phyloP scores from a whole-genome alignment of 2,113 vertebrate genomes.

The Tricholaema leucomelas region DNA sequence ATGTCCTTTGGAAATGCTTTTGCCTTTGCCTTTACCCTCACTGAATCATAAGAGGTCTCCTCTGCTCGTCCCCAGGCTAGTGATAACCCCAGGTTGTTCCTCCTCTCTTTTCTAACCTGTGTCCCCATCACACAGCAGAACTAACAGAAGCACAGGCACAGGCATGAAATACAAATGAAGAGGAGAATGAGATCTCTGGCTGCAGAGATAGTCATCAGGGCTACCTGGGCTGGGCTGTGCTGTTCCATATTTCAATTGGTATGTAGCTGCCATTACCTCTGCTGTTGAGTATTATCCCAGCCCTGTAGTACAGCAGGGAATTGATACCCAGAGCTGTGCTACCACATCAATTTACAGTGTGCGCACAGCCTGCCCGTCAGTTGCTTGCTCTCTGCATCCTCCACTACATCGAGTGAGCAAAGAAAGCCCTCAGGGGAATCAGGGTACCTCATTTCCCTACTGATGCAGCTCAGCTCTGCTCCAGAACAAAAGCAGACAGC shows the following conservation, averaged over 20 bases:
- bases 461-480: neutral
- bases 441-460: neutral
- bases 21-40: neutral
- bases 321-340: neutral
- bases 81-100: neutral
- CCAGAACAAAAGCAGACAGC: neutral
- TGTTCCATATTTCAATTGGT: neutral
- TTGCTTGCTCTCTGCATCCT: neutral
- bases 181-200: neutral
- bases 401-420: neutral
- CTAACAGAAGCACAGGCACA: neutral
- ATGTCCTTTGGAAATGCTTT: neutral
- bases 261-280: neutral
- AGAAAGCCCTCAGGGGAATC: neutral
- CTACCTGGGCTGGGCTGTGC: neutral
- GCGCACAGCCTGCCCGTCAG: neutral
- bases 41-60: neutral
- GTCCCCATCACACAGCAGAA: neutral
- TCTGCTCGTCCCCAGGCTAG: neutral
- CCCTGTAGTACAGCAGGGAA: neutral
- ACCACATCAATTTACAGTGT: neutral
- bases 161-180: neutral
- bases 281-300: neutral
- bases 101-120: neutral
- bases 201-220: neutral